These are phyloP conservation scores for Cylloceria caligata DNA, from an alignment of 2,888 invertebrate genomes.

Conservation along the genomic window DNA sequence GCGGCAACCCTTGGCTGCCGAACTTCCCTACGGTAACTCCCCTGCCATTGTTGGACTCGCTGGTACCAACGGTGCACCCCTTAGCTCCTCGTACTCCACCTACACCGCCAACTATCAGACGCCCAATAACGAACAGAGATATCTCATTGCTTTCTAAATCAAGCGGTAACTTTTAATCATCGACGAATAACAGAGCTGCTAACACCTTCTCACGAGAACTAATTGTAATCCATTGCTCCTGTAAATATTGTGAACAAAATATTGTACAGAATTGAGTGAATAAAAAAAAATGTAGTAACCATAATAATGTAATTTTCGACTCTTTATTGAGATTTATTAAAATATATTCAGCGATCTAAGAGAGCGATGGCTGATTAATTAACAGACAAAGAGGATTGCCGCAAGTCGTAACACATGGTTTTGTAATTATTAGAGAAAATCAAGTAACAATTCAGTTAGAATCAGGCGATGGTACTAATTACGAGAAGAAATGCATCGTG, in stretches of 20 bases:
- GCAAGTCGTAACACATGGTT: too few relatives aligned
- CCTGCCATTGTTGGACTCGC: constrained; percentile 66
- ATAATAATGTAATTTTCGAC: not conserved
- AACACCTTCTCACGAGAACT: not conserved
- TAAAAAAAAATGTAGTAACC: constrained; percentile 58
- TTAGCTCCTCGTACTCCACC: constrained; percentile 76
- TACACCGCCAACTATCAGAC: constrained; percentile 79
- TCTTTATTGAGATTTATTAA: too few relatives aligned
- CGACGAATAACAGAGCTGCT: not conserved
- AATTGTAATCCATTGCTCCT: constrained; percentile 47
- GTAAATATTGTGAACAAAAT: constrained; percentile 72
- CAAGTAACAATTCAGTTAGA: too few relatives aligned
- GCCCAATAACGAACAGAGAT: constrained; percentile 77
- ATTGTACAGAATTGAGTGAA: constrained; percentile 29
- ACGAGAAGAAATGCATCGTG: too few relatives aligned
- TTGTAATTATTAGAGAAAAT: too few relatives aligned
- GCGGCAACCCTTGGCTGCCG: constrained; percentile 75
- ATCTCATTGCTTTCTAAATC: constrained; percentile 76
- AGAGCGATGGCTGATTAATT: too few relatives aligned
- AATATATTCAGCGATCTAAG: too few relatives aligned
- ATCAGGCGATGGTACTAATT: too few relatives aligned
- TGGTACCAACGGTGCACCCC: constrained; percentile 71
- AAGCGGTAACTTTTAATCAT: not conserved
- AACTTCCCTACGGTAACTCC: constrained; percentile 77
- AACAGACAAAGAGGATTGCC: too few relatives aligned